Evolutionary conservation across 37 sponge, comb jelly and placozoan genomes (phyloP).

Genomic region (Haliclona indistincta): DNA sequence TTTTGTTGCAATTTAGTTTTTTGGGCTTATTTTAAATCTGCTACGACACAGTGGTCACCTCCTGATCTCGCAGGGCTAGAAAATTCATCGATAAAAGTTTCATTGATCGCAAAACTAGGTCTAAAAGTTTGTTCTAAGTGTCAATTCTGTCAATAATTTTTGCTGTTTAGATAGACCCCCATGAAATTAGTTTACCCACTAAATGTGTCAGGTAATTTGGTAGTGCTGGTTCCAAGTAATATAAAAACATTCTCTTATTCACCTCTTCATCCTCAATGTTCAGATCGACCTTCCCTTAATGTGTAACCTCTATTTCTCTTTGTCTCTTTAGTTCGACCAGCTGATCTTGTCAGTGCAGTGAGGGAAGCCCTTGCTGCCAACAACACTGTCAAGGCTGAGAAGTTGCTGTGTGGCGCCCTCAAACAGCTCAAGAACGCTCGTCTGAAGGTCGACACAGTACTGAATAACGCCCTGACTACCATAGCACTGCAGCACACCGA

Average conservation of each 20-base stretch:
- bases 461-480: constrained; percentile 49
- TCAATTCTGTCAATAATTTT: too few species aligned
- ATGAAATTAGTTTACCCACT: too few species aligned
- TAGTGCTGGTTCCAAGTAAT: too few species aligned
- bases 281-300: background rate
- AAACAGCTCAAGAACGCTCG: constrained; percentile 74
- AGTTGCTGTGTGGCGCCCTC: constrained; percentile 45
- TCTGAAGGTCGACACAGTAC: constrained; percentile 54
- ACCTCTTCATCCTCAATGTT: background rate
- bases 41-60: too few species aligned
- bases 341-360: constrained; percentile 49
- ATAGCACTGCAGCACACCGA: constrained; percentile 22
- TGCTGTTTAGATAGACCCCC: too few species aligned
- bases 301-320: background rate
- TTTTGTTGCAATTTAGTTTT: background rate
- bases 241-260: too few species aligned
- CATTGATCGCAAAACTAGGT: too few species aligned
- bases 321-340: constrained; percentile 43
- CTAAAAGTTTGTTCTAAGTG: too few species aligned
- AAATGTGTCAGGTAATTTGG: too few species aligned
- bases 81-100: too few species aligned
- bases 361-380: constrained; percentile 20
- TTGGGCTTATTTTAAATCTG: too few species aligned
- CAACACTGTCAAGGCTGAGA: constrained; percentile 18
- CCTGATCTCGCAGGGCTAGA: too few species aligned